Base-by-base conservation (phyloP, 2,113 vertebrate species). In the Neodon shergylaensis region DNA sequence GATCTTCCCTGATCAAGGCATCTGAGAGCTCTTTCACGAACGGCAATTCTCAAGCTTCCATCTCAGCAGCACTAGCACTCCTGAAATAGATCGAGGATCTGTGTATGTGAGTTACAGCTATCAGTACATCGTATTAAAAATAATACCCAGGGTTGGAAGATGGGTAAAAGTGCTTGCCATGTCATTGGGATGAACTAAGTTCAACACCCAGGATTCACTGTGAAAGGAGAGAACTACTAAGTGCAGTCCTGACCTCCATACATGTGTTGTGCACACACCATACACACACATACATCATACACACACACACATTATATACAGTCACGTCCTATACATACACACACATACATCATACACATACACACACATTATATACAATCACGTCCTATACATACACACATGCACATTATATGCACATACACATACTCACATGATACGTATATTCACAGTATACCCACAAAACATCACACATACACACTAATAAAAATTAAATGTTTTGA, bases 61-160 rank as follows among this genome's bases (percentile, higher is more conserved):
- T 39, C 28, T 85, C 49, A 65, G 54, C 31, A 58, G 1, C n/a
- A n/a, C 42, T 33, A 22, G 10, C 4, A 39, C 24, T 63, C n/a
- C 85, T 79, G 68, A 81, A 72, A 22, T 73, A 19, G 63, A 78
- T 1, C 52, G 36, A 77, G 28, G 31, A 79, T 54, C 78, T 79
- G 3, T 44, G 65, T 84, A 5, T 77, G 19, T 93, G 76, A 63
- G 39, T 76, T 90, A 65, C 78, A 70, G 65, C 52, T 84, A 16
- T 28, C 90, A 49, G 7, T 39, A 84, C 85, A 85, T 42, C 54
- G 73, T 42, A 68, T 87, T 91, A 93, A 95, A 95, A 92, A 47
- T 87, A 22, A 91, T 68, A 76, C 26, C 76, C 21, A 4, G n/a
- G n/a, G 76, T 44, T n/a, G 33, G 52, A 31, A 13, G 78, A 58